These are phyloP conservation scores for Drosophila cardini DNA, from an alignment of 1,140 invertebrate genomes.

Conservation along the genomic window DNA sequence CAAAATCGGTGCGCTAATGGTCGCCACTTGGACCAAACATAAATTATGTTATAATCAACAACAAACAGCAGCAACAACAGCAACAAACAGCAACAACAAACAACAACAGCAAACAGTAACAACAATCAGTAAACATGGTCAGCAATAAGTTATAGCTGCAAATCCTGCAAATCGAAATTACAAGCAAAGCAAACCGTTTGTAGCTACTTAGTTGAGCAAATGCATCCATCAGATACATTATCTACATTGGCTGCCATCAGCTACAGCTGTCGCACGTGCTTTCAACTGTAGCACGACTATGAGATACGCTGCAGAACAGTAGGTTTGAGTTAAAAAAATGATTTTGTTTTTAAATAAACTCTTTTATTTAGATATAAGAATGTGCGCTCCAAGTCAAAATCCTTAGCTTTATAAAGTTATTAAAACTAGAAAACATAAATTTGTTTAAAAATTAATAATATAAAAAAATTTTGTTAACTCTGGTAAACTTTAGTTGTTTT, in stretches of 20 bases:
- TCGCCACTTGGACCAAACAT: slow-evolving; percentile 75
- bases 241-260: slow-evolving; percentile 9
- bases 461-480: too few species aligned
- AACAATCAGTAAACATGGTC: not conserved
- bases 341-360: too few species aligned
- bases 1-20: slow-evolving; percentile 63
- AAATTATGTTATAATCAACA: slow-evolving; percentile 75
- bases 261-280: slow-evolving; percentile 10
- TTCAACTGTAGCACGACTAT: not conserved
- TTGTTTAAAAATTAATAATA: too few species aligned
- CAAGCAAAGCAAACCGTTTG: slow-evolving; percentile 35
- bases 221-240: slow-evolving; percentile 42
- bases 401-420: too few species aligned
- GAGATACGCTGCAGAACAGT: not conserved
- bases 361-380: too few species aligned
- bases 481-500: too few species aligned
- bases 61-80: slow-evolving; percentile 13
- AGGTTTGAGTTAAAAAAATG: too few species aligned
- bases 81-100: slow-evolving; percentile 11
- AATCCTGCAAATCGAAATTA: slow-evolving; percentile 67
- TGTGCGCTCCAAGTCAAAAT: too few species aligned
- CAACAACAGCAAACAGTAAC: slow-evolving; percentile 2
- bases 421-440: too few species aligned
- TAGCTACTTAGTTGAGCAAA: slow-evolving; percentile 37
- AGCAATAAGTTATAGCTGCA: slow-evolving; percentile 12